phyloP scores from a whole-genome alignment of 1,140 invertebrate species.

The Glossosoma conforme region DNA sequence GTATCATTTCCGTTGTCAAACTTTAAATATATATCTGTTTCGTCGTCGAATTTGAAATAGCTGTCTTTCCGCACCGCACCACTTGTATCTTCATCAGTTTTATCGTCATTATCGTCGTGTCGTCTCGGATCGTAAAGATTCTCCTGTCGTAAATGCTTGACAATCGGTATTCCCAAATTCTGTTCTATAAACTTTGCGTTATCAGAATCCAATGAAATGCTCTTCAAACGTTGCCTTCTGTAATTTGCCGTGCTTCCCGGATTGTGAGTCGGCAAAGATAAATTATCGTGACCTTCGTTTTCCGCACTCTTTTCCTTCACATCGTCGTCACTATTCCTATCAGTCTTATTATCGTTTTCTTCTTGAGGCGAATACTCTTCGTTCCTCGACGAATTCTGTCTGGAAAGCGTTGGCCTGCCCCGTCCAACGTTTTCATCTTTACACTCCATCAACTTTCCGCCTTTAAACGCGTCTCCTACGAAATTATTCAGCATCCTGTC shows the following conservation, averaged over 20 bases:
- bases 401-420: neutral
- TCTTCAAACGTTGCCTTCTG: constrained; percentile 47
- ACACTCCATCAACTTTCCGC: no score
- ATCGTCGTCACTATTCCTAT: neutral
- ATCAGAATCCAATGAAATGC: constrained; percentile 51
- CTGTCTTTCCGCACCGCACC: constrained; percentile 11
- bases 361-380: constrained; percentile 2
- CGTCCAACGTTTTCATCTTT: neutral
- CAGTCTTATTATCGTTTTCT: constrained; percentile 18
- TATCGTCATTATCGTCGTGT: constrained; percentile 4
- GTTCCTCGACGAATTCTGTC: neutral
- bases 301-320: constrained; percentile 32
- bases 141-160: constrained; percentile 46
- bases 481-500: constrained; percentile 12
- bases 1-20: constrained; percentile 11
- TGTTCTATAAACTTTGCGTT: constrained; percentile 52
- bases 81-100: neutral
- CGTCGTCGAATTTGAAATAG: constrained; percentile 41
- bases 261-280: no score
- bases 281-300: no score
- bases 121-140: constrained; percentile 36
- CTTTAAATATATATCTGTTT: constrained; percentile 32
- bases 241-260: constrained; percentile 40
- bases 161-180: constrained; percentile 48
- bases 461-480: no score